Evolutionary conservation across 2,113 vertebrate genomes (phyloP), one percentile per base, ranked within the genome.

Genomic region (Barbus barbus): DNA sequence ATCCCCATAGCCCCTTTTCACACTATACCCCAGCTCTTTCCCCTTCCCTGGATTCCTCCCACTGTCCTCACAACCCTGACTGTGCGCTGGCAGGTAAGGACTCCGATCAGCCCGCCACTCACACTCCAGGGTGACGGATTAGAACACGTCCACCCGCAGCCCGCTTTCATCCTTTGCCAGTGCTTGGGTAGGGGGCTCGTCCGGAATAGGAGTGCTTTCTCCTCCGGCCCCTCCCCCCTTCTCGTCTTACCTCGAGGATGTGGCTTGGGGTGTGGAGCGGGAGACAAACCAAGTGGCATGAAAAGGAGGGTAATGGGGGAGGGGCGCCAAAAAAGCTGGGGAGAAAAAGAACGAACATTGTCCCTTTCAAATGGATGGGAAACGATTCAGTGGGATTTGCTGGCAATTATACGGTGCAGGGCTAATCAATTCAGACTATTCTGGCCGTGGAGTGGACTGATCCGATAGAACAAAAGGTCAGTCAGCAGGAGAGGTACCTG

Each of bases 351-450:
- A 92, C 83, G 91, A 90, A 93, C 91, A 93, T 98, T 97, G 93
- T 96, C 92, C 91, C 92, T 95, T 94, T 95, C 92, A 90, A 94
- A 95, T 84, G 95, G 94, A 95, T 95, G 95, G 94, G 95, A 96
- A 95, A 96, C 94, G 96, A 96, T 97, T 97, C 95, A 92, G 93
- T 80, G 87, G 94, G 96, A 97, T 98, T 97, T 97, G 94, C 91
- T 92, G 94, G 94, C 95, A 96, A 96, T 97, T 97, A 96, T 92
- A 93, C 94, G 92, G 94, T 97, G 95, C 94, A 94, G 78, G 94
- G 94, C 93, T 96, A 96, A 97, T 96, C 95, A 97, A 93, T 96
- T 96, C 95, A 95, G 93, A 94, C 94, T 96, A 97, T 98, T 96
- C 96, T 95, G 94, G 93, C 92, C 92, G 94, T 95, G 96, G 95